These are phyloP conservation scores for Euleptes europaea DNA, from an alignment of 2,113 vertebrate species.

Conservation along the genomic window DNA sequence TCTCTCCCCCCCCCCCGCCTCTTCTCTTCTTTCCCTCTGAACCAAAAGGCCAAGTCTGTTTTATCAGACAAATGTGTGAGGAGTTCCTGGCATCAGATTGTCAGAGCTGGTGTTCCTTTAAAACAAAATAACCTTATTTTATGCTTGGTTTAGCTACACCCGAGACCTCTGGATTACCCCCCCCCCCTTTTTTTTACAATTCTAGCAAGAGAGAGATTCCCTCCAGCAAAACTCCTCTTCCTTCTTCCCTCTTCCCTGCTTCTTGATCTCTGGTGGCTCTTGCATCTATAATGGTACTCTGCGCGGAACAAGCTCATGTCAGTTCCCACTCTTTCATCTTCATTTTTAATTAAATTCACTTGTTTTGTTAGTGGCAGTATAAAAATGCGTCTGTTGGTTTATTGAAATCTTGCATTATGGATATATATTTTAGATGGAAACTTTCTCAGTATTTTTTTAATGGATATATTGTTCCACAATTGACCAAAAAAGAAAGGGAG, in stretches of 20 bases:
- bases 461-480: slow-evolving; percentile 30
- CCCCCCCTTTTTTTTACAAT: neutral
- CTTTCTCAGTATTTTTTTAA: slow-evolving; percentile 28
- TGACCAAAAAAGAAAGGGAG: neutral
- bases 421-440: slow-evolving; percentile 57
- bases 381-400: slow-evolving; percentile 33
- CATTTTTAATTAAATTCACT: slow-evolving; percentile 60
- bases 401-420: slow-evolving; percentile 57
- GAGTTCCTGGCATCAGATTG: neutral
- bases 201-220: slow-evolving; percentile 31
- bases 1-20: too few species aligned
- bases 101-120: neutral
- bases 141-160: neutral
- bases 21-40: neutral
- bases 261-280: slow-evolving; percentile 44
- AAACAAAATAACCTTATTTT: neutral
- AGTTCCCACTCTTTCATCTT: slow-evolving; percentile 57
- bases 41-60: neutral
- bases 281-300: slow-evolving; percentile 44
- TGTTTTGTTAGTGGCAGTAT: slow-evolving; percentile 38
- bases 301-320: slow-evolving; percentile 51
- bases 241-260: slow-evolving; percentile 3
- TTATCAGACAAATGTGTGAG: slow-evolving; percentile 31
- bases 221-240: slow-evolving; percentile 49
- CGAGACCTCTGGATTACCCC: neutral